phyloP scores from a whole-genome alignment of 2,113 vertebrate genomes.

The Chionodraco myersi region DNA sequence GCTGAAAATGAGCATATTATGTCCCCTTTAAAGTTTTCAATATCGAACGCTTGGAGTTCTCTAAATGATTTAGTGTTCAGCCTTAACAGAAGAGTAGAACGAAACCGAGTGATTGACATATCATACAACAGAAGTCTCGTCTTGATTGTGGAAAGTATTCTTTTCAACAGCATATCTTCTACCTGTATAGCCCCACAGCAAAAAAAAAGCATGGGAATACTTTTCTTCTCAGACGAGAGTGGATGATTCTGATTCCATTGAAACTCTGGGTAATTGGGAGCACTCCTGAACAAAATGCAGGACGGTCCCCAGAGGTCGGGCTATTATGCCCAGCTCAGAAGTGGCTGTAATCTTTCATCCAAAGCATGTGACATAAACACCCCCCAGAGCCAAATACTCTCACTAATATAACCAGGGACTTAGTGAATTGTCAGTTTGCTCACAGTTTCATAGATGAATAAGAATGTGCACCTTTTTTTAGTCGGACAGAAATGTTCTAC shows the following conservation, averaged over 20 bases:
- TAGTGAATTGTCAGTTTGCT: slow-evolving; percentile 56
- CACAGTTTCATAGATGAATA: slow-evolving; percentile 39
- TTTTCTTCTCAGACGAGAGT: slow-evolving; percentile 46
- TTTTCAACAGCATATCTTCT: slow-evolving; percentile 45
- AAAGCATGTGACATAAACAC: slow-evolving; percentile 68
- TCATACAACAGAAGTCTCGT: slow-evolving; percentile 66
- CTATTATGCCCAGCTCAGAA: slow-evolving; percentile 70
- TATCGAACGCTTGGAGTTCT: background rate
- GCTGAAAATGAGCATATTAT: no score
- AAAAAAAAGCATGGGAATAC: slow-evolving; percentile 34
- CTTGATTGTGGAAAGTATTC: slow-evolving; percentile 54
- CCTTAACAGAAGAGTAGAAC: slow-evolving; percentile 31
- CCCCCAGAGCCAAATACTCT: slow-evolving; percentile 62
- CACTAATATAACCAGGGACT: slow-evolving; percentile 67
- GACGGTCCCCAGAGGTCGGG: slow-evolving; percentile 59
- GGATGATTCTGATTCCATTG: slow-evolving; percentile 61
- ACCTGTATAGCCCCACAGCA: slow-evolving; percentile 31
- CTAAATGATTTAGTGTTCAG: slow-evolving; percentile 53
- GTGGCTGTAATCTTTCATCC: slow-evolving; percentile 74
- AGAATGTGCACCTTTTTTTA: slow-evolving; percentile 20
- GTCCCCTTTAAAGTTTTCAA: slow-evolving; percentile 9
- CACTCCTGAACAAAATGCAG: slow-evolving; percentile 62
- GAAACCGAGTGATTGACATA: slow-evolving; percentile 53
- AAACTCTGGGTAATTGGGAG: slow-evolving; percentile 70
- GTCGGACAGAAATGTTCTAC: background rate